Percentiles rank a stretch among this genome's conserved stretches.
phyloP scores from a whole-genome alignment of 2,113 vertebrate genomes.

The Poeciliopsis retropinna region DNA sequence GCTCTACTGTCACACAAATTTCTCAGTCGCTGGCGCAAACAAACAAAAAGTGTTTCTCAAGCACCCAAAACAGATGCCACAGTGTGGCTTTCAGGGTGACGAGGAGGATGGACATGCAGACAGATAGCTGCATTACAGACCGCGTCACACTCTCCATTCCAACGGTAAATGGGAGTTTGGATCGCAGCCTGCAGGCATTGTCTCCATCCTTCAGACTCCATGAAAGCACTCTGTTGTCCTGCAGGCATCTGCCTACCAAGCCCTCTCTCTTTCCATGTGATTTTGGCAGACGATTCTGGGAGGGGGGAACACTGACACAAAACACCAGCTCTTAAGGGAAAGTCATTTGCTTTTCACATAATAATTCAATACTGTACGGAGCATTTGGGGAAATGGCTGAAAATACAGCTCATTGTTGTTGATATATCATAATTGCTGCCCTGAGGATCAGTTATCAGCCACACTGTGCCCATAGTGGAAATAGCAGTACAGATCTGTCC shows the following conservation, averaged over 20 bases:
- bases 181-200: conserved; percentile 72
- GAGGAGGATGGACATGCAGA: conserved; percentile 48
- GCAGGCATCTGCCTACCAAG: conserved; percentile 66
- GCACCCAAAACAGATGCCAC: conserved; percentile 56
- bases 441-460: conserved; percentile 64
- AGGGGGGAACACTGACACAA: conserved; percentile 27
- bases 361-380: conserved; percentile 36
- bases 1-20: conserved; percentile 58
- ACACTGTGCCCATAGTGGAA: conserved; percentile 47
- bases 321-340: conserved; percentile 45
- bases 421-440: conserved; percentile 25
- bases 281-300: conserved; percentile 49
- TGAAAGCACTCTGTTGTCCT: conserved; percentile 76
- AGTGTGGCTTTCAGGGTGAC: conserved; percentile 54
- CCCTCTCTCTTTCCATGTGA: conserved; percentile 64
- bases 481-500: conserved; percentile 7
- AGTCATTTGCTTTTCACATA: conserved; percentile 38
- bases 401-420: conserved; percentile 26
- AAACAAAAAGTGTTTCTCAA: conserved; percentile 24
- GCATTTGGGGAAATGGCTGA: conserved; percentile 12
- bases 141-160: conserved; percentile 71
- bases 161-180: conserved; percentile 69
- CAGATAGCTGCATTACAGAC: conserved; percentile 60
- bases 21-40: conserved; percentile 42
- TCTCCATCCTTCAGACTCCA: conserved; percentile 65